These are phyloP conservation scores for Nomada hirtipes DNA, from an alignment of 2,888 invertebrate genomes.

Conservation along the genomic window DNA sequence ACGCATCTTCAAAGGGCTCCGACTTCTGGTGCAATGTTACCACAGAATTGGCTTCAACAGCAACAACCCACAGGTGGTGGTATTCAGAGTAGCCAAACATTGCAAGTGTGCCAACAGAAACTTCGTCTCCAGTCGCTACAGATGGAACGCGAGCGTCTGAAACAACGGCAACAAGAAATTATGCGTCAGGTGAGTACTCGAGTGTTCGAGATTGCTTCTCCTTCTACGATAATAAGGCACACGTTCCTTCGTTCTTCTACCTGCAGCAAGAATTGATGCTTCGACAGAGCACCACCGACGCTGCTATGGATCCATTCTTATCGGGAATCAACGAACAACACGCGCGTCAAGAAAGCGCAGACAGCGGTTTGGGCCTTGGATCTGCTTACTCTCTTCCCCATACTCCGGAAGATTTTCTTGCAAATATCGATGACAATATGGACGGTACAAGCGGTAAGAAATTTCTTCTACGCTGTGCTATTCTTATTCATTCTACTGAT, in stretches of 20 bases:
- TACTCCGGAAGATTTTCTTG: slow-evolving; percentile 96
- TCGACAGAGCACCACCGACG: slow-evolving; percentile 88
- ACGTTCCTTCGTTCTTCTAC: slow-evolving; percentile 1
- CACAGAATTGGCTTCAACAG: slow-evolving; percentile 85
- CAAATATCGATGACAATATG: slow-evolving; percentile 96
- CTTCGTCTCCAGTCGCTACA: slow-evolving; percentile 93
- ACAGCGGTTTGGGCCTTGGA: slow-evolving; percentile 96
- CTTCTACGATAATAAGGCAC: neutral
- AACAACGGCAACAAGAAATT: slow-evolving; percentile 95
- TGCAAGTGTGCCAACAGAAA: slow-evolving; percentile 90
- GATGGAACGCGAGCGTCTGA: slow-evolving; percentile 94
- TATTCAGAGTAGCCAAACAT: slow-evolving; percentile 85
- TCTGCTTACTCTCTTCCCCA: slow-evolving; percentile 95
- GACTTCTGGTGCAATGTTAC: slow-evolving; percentile 86
- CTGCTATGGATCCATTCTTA: slow-evolving; percentile 92
- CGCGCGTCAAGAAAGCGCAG: slow-evolving; percentile 96
- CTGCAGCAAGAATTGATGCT: slow-evolving; percentile 90
- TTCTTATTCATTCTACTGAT: neutral
- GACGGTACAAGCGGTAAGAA: slow-evolving; percentile 91
- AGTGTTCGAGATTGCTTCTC: neutral
- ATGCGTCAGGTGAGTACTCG: slow-evolving; percentile 89
- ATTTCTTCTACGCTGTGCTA: neutral
- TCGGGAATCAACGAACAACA: slow-evolving; percentile 92
- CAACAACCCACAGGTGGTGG: slow-evolving; percentile 85
- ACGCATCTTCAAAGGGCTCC: slow-evolving; percentile 86